Base-by-base conservation (phyloP, 2,888 invertebrate genomes). In the Palloptera scutellata region DNA sequence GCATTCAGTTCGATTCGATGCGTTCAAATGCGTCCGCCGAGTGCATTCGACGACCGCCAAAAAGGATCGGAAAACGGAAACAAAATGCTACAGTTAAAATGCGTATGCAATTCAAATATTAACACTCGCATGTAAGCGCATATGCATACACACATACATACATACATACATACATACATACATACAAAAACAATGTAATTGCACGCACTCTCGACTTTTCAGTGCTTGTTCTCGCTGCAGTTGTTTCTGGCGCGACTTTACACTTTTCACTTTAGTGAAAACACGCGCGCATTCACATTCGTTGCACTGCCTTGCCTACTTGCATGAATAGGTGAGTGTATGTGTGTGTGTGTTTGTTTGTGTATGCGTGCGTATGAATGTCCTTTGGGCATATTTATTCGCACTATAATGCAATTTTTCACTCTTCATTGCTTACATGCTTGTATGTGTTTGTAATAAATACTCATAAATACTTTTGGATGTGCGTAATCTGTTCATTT, bases 401-500 rank as follows among this genome's bases (percentile, higher is more conserved):
- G 8, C 48, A 48, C 48, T 48, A 48, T 48, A 3, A 48, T 48
- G 15, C 13, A n/a, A n/a, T n/a, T n/a, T n/a, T n/a, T n/a, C n/a
- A n/a, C n/a, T n/a, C n/a, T n/a, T n/a, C 30, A 6, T 6, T 30
- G 30, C 30, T n/a, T 30, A 30, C 30, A 30, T 30, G 30, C 6
- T 48, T 48, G 48, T 15, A 11, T 53, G 53, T 53, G 53, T 11
- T 53, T 64, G 63, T 53, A 20, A 61, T 61, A 66, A 61, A 57
- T 51, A 57, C 66, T 57, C 66, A 61, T 61, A 66, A 66, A 66
- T 66, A 19, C 60, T 53, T 53, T 53, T 53, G 13, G 48, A 55
- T 48, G 30, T 20, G 54, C 58, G 57, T 61, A 66, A 66, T 66
- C 61, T 66, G 61, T 55, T 61, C 66, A 61, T 57, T 66, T 66